phyloP scores from a whole-genome alignment of 2,797 vertebrate species.

The Sus cebifrons region DNA sequence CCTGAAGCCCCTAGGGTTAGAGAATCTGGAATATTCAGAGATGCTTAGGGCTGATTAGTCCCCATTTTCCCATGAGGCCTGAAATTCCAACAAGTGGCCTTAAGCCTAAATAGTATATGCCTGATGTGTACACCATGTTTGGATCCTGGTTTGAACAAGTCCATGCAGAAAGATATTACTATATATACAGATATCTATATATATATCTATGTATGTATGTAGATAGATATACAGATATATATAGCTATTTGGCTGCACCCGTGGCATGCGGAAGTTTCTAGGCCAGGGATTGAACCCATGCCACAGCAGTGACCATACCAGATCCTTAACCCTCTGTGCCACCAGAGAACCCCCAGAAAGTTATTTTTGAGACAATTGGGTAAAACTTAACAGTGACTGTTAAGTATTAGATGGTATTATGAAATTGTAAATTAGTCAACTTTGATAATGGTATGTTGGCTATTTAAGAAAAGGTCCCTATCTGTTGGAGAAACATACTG shows the following conservation, averaged over 20 bases:
- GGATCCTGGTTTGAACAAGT: slow-evolving; percentile 65
- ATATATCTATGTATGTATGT: too few species aligned
- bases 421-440: slow-evolving; percentile 37
- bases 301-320: too few species aligned
- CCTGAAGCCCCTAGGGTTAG: neutral
- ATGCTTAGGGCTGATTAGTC: slow-evolving; percentile 44
- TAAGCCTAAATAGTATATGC: slow-evolving; percentile 42
- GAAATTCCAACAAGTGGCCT: slow-evolving; percentile 59
- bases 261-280: too few species aligned
- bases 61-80: slow-evolving; percentile 22
- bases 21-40: slow-evolving; percentile 52
- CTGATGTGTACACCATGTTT: neutral
- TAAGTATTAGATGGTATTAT: slow-evolving; percentile 33
- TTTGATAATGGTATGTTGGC: slow-evolving; percentile 56
- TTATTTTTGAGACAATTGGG: slow-evolving; percentile 34
- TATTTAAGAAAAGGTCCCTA: slow-evolving; percentile 48
- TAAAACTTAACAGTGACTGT: slow-evolving; percentile 54
- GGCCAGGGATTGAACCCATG: too few species aligned
- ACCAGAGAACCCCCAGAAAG: neutral
- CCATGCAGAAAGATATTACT: slow-evolving; percentile 13
- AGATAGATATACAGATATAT: too few species aligned
- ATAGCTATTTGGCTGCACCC: too few species aligned
- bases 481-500: slow-evolving; percentile 57
- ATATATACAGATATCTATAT: too few species aligned
- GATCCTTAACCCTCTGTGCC: too few species aligned